Base-by-base conservation (phyloP, 2,113 vertebrate species). In the Tupaia tana region DNA sequence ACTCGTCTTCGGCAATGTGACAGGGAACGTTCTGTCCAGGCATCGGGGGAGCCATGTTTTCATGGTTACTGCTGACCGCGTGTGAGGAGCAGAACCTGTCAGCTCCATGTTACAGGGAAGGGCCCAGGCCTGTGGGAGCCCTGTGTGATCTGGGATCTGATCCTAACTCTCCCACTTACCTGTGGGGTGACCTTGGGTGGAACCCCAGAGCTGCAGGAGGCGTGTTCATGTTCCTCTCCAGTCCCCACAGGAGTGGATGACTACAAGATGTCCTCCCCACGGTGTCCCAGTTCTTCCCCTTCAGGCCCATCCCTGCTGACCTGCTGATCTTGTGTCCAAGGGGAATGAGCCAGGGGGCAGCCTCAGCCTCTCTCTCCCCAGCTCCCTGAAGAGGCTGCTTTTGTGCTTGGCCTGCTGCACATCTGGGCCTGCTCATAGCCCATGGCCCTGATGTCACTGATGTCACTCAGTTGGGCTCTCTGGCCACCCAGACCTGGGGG, bases 1-100 rank as follows among this genome's bases (percentile, higher is more conserved):
- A 58, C 19, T 6, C 24, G 31, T 0, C 15, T 0, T 1, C 6
- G 19, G 24, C 58, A 9, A 13, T 5, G 0, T 10, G 73, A 16
- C 0, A 10, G 82, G 43, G 52, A 27, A 8, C 1, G 19, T 8
- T 34, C 66, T 31, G 34, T 10, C 15, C 0, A 61, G 59, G 43
- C 66, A 7, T 29, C 5, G 3, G 25, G 31, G 34, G 27, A 1
- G 11, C 18, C 4, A 0, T 10, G 16, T 27, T 11, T 25, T 31
- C 20, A 73, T 18, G 29, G 18, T 13, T 8, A 2, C 24, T 2
- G 63, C 86, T 31, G 27, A 2, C 9, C n/a, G 12, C 6, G 29
- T 16, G 43, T 58, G 31, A 27, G 22, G 9, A 19, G 0, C 31
- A 43, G n/a, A 5, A 10, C 20, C 11, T 22, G 16, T 27, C 67